These are phyloP conservation scores for Diabrotica undecimpunctata DNA, from an alignment of 1,140 invertebrate species.

Conservation along the genomic window DNA sequence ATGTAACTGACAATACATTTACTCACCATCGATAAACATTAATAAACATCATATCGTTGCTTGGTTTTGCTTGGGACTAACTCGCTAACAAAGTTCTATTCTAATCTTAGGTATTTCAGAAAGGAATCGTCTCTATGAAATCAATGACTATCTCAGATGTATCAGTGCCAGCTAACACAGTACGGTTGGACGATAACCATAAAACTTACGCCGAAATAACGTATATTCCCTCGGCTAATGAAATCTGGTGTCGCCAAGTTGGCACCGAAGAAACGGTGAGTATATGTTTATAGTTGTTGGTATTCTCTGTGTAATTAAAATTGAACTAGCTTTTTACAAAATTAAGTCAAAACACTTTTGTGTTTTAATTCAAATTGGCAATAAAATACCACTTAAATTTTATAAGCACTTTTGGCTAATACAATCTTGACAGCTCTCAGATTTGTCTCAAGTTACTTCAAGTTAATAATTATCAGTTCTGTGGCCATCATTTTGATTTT, in stretches of 20 bases:
- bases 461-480: too few species aligned
- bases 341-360: too few species aligned
- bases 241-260: conserved; percentile 44
- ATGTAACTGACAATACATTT: not conserved
- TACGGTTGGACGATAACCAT: conserved; percentile 36
- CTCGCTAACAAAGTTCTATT: conserved; percentile 19
- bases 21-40: not conserved
- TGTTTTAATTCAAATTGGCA: too few species aligned
- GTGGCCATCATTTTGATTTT: too few species aligned
- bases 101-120: conserved; percentile 44
- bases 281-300: conserved; percentile 32
- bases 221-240: conserved; percentile 38
- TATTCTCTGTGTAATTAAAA: too few species aligned
- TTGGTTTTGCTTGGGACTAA: conserved; percentile 24
- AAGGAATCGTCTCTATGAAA: conserved; percentile 30
- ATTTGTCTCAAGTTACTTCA: too few species aligned
- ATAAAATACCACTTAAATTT: too few species aligned
- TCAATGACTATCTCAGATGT: conserved; percentile 30
- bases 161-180: conserved; percentile 40
- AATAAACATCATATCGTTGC: conserved; percentile 2
- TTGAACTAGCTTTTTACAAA: too few species aligned
- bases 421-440: too few species aligned
- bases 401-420: too few species aligned
- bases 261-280: conserved; percentile 38
- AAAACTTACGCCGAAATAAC: conserved; percentile 37